phyloP scores from a whole-genome alignment of 2,113 vertebrate genomes.

The Cyphomyrus plagiostoma region DNA sequence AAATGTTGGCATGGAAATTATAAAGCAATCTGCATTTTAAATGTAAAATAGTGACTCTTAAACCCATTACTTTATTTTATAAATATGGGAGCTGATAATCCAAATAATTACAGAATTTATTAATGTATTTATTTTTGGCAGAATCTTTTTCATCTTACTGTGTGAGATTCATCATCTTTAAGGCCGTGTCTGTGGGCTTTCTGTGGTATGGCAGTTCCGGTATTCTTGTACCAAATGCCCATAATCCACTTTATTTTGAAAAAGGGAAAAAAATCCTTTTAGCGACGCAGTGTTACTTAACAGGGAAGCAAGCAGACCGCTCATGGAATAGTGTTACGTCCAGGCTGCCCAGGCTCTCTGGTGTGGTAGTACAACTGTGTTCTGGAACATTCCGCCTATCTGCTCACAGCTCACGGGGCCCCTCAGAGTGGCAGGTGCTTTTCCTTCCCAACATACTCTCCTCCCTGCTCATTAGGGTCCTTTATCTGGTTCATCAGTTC shows the following conservation, averaged over 20 bases:
- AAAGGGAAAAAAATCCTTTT: constrained; percentile 1
- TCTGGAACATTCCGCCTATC: neutral
- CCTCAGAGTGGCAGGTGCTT: neutral
- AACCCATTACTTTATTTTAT: neutral
- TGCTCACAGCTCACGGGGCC: neutral
- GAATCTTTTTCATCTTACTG: neutral
- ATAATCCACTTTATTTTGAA: constrained; percentile 3
- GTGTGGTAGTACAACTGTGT: constrained; percentile 33
- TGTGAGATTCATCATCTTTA: neutral
- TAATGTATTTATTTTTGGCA: neutral
- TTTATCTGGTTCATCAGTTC: neutral
- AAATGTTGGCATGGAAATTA: neutral
- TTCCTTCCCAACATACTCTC: neutral
- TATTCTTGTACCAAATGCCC: neutral
- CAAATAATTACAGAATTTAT: neutral
- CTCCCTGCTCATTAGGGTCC: neutral
- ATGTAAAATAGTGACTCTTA: neutral
- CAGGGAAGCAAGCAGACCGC: neutral
- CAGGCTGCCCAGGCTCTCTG: constrained; percentile 25
- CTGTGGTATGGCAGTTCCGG: neutral
- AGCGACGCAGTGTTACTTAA: neutral
- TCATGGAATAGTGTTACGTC: neutral
- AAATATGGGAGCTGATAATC: neutral
- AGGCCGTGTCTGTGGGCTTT: constrained; percentile 17
- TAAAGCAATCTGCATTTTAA: neutral